phyloP scores from a whole-genome alignment of 2,797 vertebrate genomes.

The Megalops cyprinoides region DNA sequence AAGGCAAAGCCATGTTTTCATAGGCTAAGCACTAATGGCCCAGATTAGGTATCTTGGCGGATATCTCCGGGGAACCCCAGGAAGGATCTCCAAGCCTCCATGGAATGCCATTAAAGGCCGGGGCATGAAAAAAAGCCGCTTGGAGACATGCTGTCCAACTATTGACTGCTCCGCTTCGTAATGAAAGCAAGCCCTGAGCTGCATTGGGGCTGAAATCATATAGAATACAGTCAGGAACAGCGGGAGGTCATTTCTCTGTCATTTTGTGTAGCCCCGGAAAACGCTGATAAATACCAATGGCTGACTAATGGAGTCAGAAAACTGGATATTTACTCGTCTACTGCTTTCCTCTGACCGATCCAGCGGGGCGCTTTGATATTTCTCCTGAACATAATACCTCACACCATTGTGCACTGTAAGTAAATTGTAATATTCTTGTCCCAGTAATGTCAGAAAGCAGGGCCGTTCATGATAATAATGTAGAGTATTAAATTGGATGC shows the following conservation, averaged over 20 bases:
- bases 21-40: slow-evolving; percentile 55
- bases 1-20: slow-evolving; percentile 54
- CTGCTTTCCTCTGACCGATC: not conserved
- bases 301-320: not conserved
- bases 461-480: not conserved
- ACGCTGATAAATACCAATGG: not conserved
- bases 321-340: not conserved
- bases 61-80: slow-evolving; percentile 41
- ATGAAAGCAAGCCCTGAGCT: slow-evolving; percentile 14
- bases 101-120: slow-evolving; percentile 53
- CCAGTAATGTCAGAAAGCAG: not conserved
- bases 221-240: not conserved
- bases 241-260: not conserved
- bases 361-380: not conserved
- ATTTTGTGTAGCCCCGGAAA: not conserved
- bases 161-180: slow-evolving; percentile 28
- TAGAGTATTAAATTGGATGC: not conserved
- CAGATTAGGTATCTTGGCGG: slow-evolving; percentile 59
- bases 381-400: not conserved
- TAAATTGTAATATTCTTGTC: not conserved
- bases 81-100: slow-evolving; percentile 48
- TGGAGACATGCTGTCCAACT: slow-evolving; percentile 38
- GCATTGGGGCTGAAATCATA: slow-evolving; percentile 19
- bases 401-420: not conserved
- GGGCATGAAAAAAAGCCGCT: slow-evolving; percentile 43